Base-by-base conservation (phyloP, 2,797 vertebrate genomes). In the Gephyroberyx darwinii region DNA sequence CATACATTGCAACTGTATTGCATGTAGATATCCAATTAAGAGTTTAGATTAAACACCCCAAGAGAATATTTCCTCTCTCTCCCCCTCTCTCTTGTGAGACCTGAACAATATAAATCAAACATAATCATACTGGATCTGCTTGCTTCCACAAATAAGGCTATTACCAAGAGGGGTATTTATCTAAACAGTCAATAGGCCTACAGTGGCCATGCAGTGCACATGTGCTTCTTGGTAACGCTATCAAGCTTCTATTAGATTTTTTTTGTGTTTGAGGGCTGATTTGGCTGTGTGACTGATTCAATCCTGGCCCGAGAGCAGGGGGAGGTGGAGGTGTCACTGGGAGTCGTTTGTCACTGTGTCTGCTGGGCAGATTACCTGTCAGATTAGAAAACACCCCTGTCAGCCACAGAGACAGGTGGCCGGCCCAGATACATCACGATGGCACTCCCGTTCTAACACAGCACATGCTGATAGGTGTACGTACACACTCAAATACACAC, bases 311-410 rank as follows among this genome's bases (percentile, higher is more conserved):
- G 51, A 69, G 70, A 78, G 77, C 48, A 79, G 53, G 61, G 47
- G 65, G 35, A 64, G 22, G 19, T 65, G 64, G 66, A 57, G 71
- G 65, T 81, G 77, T 81, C 79, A 75, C 65, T 43, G 58, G 51
- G 78, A 85, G 78, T 88, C 80, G 48, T 92, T 91, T 90, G 90
- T 93, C 90, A 91, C 69, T 7, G 77, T 82, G 87, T 91, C 90
- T 86, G 75, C 72, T 17, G 68, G 72, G 87, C 83, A 91, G 93
- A 94, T 93, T 90, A 92, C 84, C 90, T 92, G 91, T 93, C 93
- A 93, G 92, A 92, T 93, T 93, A 92, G 82, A 90, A 86, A 87
- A 88, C 78, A 74, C 83, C 86, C 82, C 85, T 68, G 86, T 92
- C 90, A 91, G 85, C 61, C 60, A 39, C 83, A 75, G 83, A 83